Conservation (phyloP, 2,888 invertebrate species). For the Yponomeuta malinellus region DNA sequence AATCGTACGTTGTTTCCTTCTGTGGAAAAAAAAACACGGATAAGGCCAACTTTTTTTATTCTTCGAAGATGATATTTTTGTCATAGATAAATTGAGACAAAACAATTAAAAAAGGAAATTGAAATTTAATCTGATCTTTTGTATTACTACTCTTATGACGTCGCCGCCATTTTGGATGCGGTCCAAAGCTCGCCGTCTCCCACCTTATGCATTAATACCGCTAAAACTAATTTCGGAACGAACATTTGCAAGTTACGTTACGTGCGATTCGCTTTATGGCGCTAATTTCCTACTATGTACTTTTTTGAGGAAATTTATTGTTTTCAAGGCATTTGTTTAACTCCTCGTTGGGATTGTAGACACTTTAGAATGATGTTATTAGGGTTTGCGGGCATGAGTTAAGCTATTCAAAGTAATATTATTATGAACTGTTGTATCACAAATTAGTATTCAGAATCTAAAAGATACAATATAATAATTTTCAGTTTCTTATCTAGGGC, state of each 20-base stretch:
- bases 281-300: not conserved
- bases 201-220: slow-evolving; percentile 7
- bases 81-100: too few species aligned
- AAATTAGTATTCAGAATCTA: not conserved
- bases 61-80: too few species aligned
- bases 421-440: not conserved
- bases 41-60: too few species aligned
- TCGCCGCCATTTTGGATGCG: slow-evolving; percentile 3
- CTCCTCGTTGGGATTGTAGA: not conserved
- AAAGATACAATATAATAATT: too few species aligned
- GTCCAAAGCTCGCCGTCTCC: not conserved
- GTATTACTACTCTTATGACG: not conserved
- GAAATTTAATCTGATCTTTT: not conserved
- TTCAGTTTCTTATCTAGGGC: too few species aligned
- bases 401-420: too few species aligned
- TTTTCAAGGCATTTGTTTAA: not conserved
- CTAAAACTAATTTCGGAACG: slow-evolving; percentile 4
- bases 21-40: too few species aligned
- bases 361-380: not conserved
- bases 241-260: not conserved
- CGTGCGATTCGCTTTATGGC: not conserved
- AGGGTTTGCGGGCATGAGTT: not conserved
- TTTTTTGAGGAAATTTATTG: not conserved
- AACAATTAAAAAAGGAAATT: not conserved
- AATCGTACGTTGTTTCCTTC: too few species aligned